These are phyloP conservation scores for Acronicta psi DNA, from an alignment of 2,888 invertebrate genomes.

Conservation along the genomic window DNA sequence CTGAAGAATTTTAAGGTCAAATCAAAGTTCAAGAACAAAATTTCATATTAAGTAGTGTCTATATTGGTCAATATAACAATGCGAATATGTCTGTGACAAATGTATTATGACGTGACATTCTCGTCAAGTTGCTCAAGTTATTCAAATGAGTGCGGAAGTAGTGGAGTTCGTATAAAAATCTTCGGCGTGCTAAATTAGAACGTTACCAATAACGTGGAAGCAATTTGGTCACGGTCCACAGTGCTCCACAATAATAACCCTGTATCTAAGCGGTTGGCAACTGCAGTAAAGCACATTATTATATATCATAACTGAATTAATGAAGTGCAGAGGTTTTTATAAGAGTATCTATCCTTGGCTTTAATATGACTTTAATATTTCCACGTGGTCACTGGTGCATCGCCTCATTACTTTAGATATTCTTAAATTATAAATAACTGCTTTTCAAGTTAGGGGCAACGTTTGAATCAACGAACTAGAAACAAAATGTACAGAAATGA, in stretches of 20 bases:
- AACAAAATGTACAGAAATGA: no score
- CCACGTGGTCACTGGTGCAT: no score
- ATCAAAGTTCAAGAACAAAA: conserved; percentile 37
- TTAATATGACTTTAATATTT: no score
- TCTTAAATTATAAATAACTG: no score
- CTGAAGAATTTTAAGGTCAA: conserved; percentile 34
- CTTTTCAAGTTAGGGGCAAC: no score
- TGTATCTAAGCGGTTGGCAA: conserved; percentile 23
- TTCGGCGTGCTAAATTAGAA: conserved; percentile 48
- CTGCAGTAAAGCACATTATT: conserved; percentile 8
- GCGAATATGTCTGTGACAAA: conserved; percentile 21
- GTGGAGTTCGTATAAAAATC: conserved; percentile 40
- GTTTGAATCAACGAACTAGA: no score
- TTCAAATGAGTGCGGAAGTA: conserved; percentile 47
- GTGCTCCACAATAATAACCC: conserved; percentile 35
- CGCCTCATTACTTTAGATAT: no score
- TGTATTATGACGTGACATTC: conserved; percentile 38
- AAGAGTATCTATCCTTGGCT: no score
- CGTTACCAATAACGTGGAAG: conserved; percentile 39
- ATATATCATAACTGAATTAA: no score
- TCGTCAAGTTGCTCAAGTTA: conserved; percentile 29
- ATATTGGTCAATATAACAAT: conserved; percentile 6
- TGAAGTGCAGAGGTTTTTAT: no score
- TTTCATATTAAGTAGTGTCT: no score
- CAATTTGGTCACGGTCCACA: conserved; percentile 37